Base-by-base conservation (phyloP, 1,140 invertebrate species). In the Trichonephila clavipes region DNA sequence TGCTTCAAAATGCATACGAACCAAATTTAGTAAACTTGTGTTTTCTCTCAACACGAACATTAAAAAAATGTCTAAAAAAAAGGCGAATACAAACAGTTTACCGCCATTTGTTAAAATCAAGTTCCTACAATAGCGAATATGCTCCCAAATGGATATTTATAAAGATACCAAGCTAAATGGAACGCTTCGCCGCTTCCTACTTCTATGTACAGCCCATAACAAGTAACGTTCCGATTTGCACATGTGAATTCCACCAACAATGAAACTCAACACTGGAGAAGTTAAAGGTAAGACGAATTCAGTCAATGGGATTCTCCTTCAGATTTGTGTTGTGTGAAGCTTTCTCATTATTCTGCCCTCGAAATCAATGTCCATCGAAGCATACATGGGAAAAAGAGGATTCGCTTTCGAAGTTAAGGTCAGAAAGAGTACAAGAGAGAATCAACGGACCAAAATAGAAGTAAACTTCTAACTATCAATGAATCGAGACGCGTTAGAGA, bases 361-460 rank as follows among this genome's bases (percentile, higher is more conserved):
- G 83, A 86, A 86, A 86, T 86, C 83, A 24, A 86, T 86, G 58
- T 58, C 24, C 58, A 59, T 21, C 83, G 83, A 61, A 86, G 83
- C 83, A 59, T 86, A 24, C 14, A 58, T 5, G n/a, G 19, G 83
- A 86, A 85, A 85, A 86, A 21, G 83, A 24, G 51, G 83, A 58
- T 58, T 85, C 51, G n/a, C 51, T 58, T 85, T 86, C 21, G n/a
- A 24, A 69, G 24, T 69, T 69, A 69, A 69, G 66, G 66, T 69
- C 66, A 64, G 62, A 6, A 64, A 6, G 62, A 64, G 16, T 64
- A 21, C 62, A 19, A 64, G 62, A 64, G 21, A 18, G 7, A 51
- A 51, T 51, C 51, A 51, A 12, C 10, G 10, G 51, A 51, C 51
- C 51, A 12, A 51, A 51, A 51, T 51, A 51, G 51, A 51, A 51